A percentile compares a stretch with the other conserved stretches of the same genome.
Conservation (phyloP, 2,888 invertebrate species). For the Pterostichus madidus region DNA sequence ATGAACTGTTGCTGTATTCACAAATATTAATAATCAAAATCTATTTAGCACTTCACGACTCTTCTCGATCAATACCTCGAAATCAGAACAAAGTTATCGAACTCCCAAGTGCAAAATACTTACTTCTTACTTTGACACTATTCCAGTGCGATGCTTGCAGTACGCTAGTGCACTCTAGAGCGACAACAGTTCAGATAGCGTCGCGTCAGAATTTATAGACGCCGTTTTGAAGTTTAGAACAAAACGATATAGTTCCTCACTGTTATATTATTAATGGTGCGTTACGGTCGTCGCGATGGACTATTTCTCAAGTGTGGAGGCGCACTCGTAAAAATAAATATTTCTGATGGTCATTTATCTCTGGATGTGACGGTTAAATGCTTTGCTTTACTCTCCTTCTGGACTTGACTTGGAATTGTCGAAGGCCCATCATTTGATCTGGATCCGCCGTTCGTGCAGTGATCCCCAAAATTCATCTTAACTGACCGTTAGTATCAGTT, state of each 20-base stretch:
- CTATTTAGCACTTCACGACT: no score
- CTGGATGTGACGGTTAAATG: not conserved
- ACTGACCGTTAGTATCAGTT: no score
- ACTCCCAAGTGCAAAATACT: no score
- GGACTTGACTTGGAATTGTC: slow-evolving; percentile 9
- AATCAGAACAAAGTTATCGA: no score
- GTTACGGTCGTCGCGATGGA: not conserved
- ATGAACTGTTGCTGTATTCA: no score
- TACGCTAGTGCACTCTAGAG: not conserved
- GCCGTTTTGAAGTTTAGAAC: slow-evolving; percentile 47
- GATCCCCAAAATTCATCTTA: no score
- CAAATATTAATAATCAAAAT: no score
- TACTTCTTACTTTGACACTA: no score
- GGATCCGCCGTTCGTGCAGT: not conserved
- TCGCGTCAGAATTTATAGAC: slow-evolving; percentile 29
- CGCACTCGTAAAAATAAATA: slow-evolving; percentile 56
- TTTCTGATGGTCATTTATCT: slow-evolving; percentile 54
- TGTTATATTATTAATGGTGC: slow-evolving; percentile 57
- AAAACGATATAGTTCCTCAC: slow-evolving; percentile 31
- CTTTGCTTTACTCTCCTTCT: not conserved
- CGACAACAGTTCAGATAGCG: not conserved
- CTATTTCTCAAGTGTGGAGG: slow-evolving; percentile 46
- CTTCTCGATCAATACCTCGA: no score
- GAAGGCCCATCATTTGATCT: not conserved
- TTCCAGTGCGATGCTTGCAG: not conserved